Evolutionary conservation across 2,888 invertebrate genomes (phyloP).

Genomic region (Pimpla rufipes): DNA sequence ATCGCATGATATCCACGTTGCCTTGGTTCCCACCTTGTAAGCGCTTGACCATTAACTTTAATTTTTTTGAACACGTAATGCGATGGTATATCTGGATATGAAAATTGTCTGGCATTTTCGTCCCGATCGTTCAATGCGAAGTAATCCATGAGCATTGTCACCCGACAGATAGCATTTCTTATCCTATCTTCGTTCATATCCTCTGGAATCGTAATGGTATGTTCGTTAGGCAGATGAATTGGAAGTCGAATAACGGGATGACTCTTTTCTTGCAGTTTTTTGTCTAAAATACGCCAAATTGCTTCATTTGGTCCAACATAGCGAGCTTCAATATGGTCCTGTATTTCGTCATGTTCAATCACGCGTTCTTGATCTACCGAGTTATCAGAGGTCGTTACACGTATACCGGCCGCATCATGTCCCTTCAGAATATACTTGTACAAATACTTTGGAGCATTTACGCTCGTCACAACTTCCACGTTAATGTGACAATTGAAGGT

Average conservation of each 20-base stretch:
- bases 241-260: slow-evolving; percentile 52
- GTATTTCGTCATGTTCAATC: slow-evolving; percentile 43
- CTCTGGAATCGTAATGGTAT: slow-evolving; percentile 22
- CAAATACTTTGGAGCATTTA: slow-evolving; percentile 76
- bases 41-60: slow-evolving; percentile 38
- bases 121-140: slow-evolving; percentile 48
- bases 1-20: slow-evolving; percentile 66
- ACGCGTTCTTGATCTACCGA: slow-evolving; percentile 12
- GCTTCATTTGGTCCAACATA: slow-evolving; percentile 71
- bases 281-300: slow-evolving; percentile 62
- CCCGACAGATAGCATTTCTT: slow-evolving; percentile 38
- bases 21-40: slow-evolving; percentile 54
- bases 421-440: slow-evolving; percentile 71
- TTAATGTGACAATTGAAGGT: slow-evolving; percentile 77
- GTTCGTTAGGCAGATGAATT: slow-evolving; percentile 68
- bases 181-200: slow-evolving; percentile 46
- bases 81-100: slow-evolving; percentile 56
- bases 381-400: slow-evolving; percentile 18
- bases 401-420: slow-evolving; percentile 38
- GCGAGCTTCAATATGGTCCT: slow-evolving; percentile 58
- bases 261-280: neutral
- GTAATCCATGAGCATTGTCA: slow-evolving; percentile 51
- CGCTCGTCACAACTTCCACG: slow-evolving; percentile 75
- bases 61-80: slow-evolving; percentile 52
- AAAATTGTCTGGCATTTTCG: slow-evolving; percentile 37